Evolutionary conservation across 2,888 invertebrate genomes (phyloP).

Genomic region (Ceramica pisi): DNA sequence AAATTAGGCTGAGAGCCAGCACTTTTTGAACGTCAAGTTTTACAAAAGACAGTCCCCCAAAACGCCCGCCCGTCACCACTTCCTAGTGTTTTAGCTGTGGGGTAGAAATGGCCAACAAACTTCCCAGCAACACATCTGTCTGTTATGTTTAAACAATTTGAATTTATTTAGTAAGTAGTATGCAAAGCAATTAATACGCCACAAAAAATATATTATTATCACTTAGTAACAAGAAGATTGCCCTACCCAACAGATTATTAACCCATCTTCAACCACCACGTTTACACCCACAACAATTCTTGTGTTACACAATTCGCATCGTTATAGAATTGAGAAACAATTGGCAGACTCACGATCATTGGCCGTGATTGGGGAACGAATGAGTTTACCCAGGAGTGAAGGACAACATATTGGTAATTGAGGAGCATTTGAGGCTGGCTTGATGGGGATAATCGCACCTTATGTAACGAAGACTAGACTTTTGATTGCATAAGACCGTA

Average conservation of each 20-base stretch:
- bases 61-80: too few species aligned
- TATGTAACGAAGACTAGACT: background rate
- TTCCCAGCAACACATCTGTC: too few species aligned
- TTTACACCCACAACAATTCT: slow-evolving; percentile 16
- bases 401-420: slow-evolving; percentile 48
- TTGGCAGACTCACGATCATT: slow-evolving; percentile 66
- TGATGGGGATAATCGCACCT: slow-evolving; percentile 6
- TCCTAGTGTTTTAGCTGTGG: too few species aligned
- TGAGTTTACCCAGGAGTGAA: slow-evolving; percentile 51
- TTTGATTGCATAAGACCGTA: background rate
- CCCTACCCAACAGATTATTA: background rate
- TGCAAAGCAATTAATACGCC: too few species aligned
- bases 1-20: too few species aligned
- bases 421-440: background rate
- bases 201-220: too few species aligned
- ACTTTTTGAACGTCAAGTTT: too few species aligned
- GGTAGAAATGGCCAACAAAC: too few species aligned
- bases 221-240: background rate
- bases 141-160: too few species aligned
- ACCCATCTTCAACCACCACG: background rate
- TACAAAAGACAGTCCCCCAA: too few species aligned
- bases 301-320: slow-evolving; percentile 3
- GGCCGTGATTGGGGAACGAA: slow-evolving; percentile 60
- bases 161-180: too few species aligned
- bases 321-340: slow-evolving; percentile 39